phyloP scores from a whole-genome alignment of 2,797 vertebrate species.

The Odontamblyopus lacepedii region DNA sequence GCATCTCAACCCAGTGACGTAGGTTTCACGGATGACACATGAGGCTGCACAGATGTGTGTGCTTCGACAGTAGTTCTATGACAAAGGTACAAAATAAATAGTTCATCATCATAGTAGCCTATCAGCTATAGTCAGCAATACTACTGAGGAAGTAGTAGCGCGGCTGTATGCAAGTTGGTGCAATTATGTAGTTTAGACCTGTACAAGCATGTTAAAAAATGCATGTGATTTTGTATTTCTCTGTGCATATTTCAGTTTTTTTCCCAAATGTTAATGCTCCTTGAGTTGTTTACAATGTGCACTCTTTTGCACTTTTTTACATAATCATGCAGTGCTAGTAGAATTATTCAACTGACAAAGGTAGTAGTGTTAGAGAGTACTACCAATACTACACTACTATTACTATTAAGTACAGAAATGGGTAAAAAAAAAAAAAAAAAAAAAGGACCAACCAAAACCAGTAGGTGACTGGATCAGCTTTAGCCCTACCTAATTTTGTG shows the following conservation, averaged over 20 bases:
- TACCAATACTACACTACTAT: neutral
- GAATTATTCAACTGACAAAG: no score
- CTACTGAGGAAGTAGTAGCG: neutral
- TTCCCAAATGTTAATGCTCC: no score
- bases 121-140: constrained; percentile 11
- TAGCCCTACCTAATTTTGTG: neutral
- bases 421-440: neutral
- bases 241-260: no score
- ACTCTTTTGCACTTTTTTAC: no score
- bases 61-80: constrained; percentile 18
- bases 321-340: no score
- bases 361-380: no score
- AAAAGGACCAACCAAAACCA: neutral
- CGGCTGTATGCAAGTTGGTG: no score
- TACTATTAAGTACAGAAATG: neutral
- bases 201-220: no score
- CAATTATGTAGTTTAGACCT: no score
- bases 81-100: constrained; percentile 2
- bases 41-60: constrained; percentile 37
- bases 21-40: constrained; percentile 22
- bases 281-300: no score
- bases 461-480: neutral
- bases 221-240: no score
- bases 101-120: no score
- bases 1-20: constrained; percentile 46